Base-by-base conservation (phyloP, 1,140 invertebrate genomes). In the Dysdera silvatica region DNA sequence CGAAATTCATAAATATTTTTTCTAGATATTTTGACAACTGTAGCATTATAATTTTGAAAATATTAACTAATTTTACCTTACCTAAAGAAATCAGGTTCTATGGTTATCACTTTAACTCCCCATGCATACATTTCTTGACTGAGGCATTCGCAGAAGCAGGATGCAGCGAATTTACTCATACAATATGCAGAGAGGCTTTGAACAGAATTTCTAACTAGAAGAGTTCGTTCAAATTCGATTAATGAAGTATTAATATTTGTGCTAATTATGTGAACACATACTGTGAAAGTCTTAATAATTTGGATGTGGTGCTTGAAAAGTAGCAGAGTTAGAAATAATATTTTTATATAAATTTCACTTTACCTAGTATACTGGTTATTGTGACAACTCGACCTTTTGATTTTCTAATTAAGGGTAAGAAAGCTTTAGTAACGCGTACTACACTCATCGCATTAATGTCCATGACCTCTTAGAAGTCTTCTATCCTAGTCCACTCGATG, bases 361-460 rank as follows among this genome's bases (percentile, higher is more conserved):
- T 52, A 77, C 80, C 79, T 54, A 76, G 71, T 8, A 81, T 63
- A 67, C 80, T 81, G 4, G 79, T 77, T 16, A 80, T 75, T 67
- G 80, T 80, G n/a, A 82, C 72, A 29, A 82, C 69, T 67, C 80
- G 72, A 49, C 77, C 80, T 70, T 83, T 82, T 2, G 86, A 84
- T 56, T 83, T 81, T 43, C 87, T 81, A 35, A 92, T 79, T 56
- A 90, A 73, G 1, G 89, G 89, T 56, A 91, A 72, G 80, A 91
- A 88, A 48, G 88, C 83, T 74, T 82, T 74, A 3, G 77, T 75
- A 0, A 77, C 69, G 29, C 74, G 61, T 40, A 81, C 67, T 6
- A 71, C 65, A 73, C 84, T 85, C 31, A 89, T 76, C 66, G 89
- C 79, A 79, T 93, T 88, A 56, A 87, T 80, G 26, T 80, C 69